phyloP scores from a whole-genome alignment of 2,113 vertebrate species.

The Rhinoderma darwinii region DNA sequence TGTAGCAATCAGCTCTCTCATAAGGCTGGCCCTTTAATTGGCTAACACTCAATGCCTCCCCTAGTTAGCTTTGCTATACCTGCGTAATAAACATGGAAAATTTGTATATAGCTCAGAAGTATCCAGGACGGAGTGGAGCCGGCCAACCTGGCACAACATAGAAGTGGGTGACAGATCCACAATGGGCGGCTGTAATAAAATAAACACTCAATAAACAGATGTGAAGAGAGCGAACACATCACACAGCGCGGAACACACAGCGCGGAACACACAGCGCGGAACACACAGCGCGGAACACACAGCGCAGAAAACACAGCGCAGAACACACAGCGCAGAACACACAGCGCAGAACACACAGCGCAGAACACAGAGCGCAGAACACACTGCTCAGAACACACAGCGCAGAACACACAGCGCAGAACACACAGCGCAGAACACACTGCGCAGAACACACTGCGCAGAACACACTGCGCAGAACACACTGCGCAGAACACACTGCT shows the following conservation, averaged over 20 bases:
- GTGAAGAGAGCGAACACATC: constrained; percentile 65
- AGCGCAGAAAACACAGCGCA: constrained; percentile 66
- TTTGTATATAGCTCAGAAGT: constrained; percentile 64
- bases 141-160: neutral
- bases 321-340: constrained; percentile 61
- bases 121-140: constrained; percentile 68
- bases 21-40: neutral
- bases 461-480: too few species aligned
- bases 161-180: constrained; percentile 68
- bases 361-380: constrained; percentile 59
- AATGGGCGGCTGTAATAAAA: constrained; percentile 73
- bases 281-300: constrained; percentile 62
- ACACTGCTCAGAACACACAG: too few species aligned
- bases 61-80: neutral
- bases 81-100: constrained; percentile 10
- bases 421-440: constrained; percentile 65
- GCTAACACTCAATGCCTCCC: neutral
- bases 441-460: constrained; percentile 1
- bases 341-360: constrained; percentile 67
- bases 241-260: constrained; percentile 67
- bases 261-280: constrained; percentile 61
- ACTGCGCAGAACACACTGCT: constrained; percentile 67
- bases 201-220: constrained; percentile 71
- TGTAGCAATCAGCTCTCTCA: too few species aligned
- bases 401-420: constrained; percentile 68